Percentiles rank a stretch among this genome's conserved stretches.
phyloP scores from a whole-genome alignment of 2,113 vertebrate species.

The Strigops habroptila region DNA sequence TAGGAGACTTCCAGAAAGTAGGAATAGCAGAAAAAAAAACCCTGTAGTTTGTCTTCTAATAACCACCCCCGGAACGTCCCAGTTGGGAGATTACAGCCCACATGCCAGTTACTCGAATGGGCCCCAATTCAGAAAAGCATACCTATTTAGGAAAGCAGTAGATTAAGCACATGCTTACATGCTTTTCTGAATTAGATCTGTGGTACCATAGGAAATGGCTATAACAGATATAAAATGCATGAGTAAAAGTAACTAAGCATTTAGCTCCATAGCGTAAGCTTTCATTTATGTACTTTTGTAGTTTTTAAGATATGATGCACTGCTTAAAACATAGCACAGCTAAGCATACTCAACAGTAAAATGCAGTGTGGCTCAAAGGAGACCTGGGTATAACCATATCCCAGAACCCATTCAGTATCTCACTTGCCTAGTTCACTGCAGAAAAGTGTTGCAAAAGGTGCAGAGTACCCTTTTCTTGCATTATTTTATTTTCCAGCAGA shows the following conservation, averaged over 20 bases:
- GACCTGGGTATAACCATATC: not conserved
- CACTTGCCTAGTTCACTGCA: not conserved
- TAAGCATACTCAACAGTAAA: not conserved
- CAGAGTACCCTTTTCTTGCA: not conserved
- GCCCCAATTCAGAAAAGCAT: conserved; percentile 31
- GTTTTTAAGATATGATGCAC: not conserved
- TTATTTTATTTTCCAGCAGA: not conserved
- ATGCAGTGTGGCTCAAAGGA: rapidly evolving
- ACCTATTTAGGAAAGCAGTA: conserved; percentile 39
- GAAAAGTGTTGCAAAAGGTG: not conserved
- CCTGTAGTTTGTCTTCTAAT: not conserved
- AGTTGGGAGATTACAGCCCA: conserved; percentile 30
- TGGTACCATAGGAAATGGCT: conserved; percentile 44
- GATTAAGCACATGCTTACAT: conserved; percentile 44
- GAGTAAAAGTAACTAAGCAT: not conserved
- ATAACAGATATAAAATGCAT: conserved; percentile 29
- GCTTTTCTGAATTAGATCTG: conserved; percentile 45
- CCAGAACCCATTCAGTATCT: not conserved
- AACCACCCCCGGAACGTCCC: not conserved
- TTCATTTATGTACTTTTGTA: not conserved
- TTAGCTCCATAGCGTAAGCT: not conserved
- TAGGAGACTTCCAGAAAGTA: not conserved
- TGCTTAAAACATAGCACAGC: not conserved
- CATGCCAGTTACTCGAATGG: not conserved
- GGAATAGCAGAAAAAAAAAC: not conserved